Percentiles rank a stretch among this genome's conserved stretches.
phyloP scores from a whole-genome alignment of 2,888 invertebrate genomes.

The Xanthia icteritia region DNA sequence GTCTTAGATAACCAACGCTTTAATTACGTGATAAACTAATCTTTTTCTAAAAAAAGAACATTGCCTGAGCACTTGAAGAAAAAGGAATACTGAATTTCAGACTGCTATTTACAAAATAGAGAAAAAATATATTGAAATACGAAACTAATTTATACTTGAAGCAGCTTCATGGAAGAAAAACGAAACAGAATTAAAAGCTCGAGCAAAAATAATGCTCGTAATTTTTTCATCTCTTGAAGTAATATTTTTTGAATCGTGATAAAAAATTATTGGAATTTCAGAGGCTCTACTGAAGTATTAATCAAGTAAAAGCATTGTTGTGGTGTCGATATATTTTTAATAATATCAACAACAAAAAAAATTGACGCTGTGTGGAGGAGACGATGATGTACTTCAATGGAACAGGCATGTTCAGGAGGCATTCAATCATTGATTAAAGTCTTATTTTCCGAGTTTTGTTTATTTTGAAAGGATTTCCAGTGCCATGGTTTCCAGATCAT shows the following conservation, averaged over 20 bases:
- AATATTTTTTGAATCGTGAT: constrained; percentile 26
- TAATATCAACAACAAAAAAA: not conserved
- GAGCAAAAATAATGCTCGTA: constrained; percentile 3
- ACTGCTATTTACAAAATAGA: constrained; percentile 17
- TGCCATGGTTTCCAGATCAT: not conserved
- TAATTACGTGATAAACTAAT: not conserved
- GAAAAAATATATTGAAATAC: constrained; percentile 18
- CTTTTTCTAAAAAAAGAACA: not conserved
- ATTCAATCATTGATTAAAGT: not conserved
- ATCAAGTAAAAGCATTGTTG: constrained; percentile 50
- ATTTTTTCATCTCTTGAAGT: constrained; percentile 41
- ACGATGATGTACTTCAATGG: not conserved
- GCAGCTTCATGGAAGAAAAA: constrained; percentile 21
- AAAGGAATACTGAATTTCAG: constrained; percentile 5
- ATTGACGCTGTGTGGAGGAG: not conserved
- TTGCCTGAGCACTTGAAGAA: not conserved
- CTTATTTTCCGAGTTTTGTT: no score
- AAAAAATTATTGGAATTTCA: constrained; percentile 31
- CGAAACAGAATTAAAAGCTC: constrained; percentile 36
- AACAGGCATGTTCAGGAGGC: not conserved
- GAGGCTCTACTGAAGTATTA: constrained; percentile 18
- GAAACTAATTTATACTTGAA: constrained; percentile 54
- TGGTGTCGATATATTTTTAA: constrained; percentile 2
- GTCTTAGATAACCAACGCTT: not conserved
- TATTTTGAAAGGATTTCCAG: not conserved